Evolutionary conservation across 2,888 invertebrate genomes (phyloP).

Genomic region (Limenitis camilla): DNA sequence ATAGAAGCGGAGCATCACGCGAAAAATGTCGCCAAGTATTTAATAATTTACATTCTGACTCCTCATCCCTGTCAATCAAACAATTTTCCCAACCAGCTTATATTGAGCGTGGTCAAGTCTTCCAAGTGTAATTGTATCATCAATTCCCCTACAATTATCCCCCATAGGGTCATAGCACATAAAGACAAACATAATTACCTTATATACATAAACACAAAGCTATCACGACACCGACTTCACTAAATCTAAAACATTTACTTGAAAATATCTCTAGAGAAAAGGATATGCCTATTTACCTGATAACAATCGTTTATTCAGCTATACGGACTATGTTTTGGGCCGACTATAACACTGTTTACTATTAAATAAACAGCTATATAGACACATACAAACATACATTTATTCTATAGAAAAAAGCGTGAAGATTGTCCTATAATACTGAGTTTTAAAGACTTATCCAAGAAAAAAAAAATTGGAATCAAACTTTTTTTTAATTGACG

Average conservation of each 20-base stretch:
- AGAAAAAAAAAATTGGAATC: too few species aligned
- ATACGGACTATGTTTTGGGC: conserved; percentile 43
- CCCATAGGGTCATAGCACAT: conserved; percentile 11
- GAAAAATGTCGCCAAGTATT: too few species aligned
- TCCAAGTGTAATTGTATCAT: neutral
- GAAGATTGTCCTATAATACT: conserved; percentile 32
- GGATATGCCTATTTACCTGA: conserved; percentile 72
- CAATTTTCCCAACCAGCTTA: neutral
- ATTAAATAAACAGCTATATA: conserved; percentile 48
- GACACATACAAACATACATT: conserved; percentile 46
- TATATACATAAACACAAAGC: conserved; percentile 39
- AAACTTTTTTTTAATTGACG: too few species aligned
- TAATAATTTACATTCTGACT: too few species aligned
- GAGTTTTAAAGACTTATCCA: too few species aligned
- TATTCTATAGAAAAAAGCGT: conserved; percentile 47
- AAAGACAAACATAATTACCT: conserved; percentile 9
- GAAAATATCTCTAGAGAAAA: conserved; percentile 71
- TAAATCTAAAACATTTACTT: conserved; percentile 60
- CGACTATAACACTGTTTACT: conserved; percentile 55
- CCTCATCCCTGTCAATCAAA: too few species aligned
- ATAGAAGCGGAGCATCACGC: too few species aligned
- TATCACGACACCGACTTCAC: conserved; percentile 68
- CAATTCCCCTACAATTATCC: neutral
- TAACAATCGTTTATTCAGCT: conserved; percentile 59
- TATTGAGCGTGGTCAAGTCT: conserved; percentile 7